A percentile compares a stretch with the other conserved stretches of the same genome.
phyloP scores from a whole-genome alignment of 2,113 vertebrate species.

The Takifugu flavidus region DNA sequence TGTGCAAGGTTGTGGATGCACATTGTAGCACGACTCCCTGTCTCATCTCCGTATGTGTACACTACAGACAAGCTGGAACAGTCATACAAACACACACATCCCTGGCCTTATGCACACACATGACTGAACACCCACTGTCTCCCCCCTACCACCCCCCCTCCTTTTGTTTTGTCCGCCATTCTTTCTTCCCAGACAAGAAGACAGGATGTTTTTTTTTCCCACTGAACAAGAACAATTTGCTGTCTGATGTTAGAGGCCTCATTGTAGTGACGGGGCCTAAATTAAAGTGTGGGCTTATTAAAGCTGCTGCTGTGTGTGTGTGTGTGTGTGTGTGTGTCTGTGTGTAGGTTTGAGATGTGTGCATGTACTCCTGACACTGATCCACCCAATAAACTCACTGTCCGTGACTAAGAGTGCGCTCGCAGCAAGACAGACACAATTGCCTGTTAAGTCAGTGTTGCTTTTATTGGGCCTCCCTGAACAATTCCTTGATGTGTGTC shows the following conservation, averaged over 20 bases:
- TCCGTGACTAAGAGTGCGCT: constrained; percentile 76
- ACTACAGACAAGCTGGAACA: constrained; percentile 23
- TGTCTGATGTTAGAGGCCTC: constrained; percentile 73
- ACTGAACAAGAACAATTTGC: constrained; percentile 77
- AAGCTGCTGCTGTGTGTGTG: constrained; percentile 32
- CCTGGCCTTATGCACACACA: constrained; percentile 55
- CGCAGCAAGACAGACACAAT: constrained; percentile 73
- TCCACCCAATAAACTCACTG: constrained; percentile 77
- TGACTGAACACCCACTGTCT: constrained; percentile 30
- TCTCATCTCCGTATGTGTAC: constrained; percentile 1
- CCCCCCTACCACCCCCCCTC: constrained; percentile 36
- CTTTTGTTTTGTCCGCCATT: constrained; percentile 66
- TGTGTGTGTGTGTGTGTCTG: constrained; percentile 33
- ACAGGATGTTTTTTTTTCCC: constrained; percentile 61
- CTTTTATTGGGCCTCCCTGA: constrained; percentile 71
- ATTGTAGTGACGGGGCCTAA: constrained; percentile 76
- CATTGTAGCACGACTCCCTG: constrained; percentile 4
- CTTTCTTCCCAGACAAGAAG: constrained; percentile 66
- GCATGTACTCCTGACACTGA: constrained; percentile 69
- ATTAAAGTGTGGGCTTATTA: constrained; percentile 78
- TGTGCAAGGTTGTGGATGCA: constrained; percentile 32
- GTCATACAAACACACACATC: constrained; percentile 30
- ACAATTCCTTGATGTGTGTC: constrained; percentile 70
- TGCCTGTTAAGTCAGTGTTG: constrained; percentile 75
- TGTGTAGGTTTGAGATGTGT: constrained; percentile 23